Conservation (phyloP, 2,113 vertebrate genomes). For the Melanocharis versteri region DNA sequence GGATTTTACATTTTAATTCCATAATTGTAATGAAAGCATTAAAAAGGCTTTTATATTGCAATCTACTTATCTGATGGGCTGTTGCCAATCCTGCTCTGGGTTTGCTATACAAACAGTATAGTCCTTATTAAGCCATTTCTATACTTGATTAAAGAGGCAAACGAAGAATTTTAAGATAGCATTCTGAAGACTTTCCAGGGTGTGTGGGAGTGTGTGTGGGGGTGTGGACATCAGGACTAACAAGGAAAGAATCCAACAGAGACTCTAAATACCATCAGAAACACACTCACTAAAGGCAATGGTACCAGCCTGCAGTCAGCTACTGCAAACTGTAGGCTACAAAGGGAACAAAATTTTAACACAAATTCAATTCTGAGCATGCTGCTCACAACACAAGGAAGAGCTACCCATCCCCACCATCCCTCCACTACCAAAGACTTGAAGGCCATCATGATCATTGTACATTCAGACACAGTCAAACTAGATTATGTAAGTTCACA, state of each 20-base stretch:
- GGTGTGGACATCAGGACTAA: neutral
- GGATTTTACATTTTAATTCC: neutral
- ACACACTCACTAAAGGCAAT: neutral
- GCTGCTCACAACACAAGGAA: neutral
- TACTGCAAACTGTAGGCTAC: neutral
- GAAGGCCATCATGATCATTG: neutral
- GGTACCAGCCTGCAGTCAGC: neutral
- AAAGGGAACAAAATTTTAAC: neutral
- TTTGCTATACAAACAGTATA: neutral
- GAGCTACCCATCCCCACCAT: neutral
- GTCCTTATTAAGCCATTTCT: neutral
- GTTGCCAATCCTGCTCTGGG: neutral
- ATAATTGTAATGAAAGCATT: neutral
- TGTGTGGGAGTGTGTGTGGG: no score
- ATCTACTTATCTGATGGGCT: neutral
- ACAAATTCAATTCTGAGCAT: neutral
- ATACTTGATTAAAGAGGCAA: neutral
- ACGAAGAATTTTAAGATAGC: neutral
- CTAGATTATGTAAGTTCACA: neutral
- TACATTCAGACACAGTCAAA: neutral
- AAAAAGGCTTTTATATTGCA: neutral
- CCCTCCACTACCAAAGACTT: neutral
- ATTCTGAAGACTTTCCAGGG: neutral
- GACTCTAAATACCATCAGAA: neutral
- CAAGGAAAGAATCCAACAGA: neutral